phyloP scores from a whole-genome alignment of 1,140 invertebrate genomes.

The Caenorhabditis inopinata region DNA sequence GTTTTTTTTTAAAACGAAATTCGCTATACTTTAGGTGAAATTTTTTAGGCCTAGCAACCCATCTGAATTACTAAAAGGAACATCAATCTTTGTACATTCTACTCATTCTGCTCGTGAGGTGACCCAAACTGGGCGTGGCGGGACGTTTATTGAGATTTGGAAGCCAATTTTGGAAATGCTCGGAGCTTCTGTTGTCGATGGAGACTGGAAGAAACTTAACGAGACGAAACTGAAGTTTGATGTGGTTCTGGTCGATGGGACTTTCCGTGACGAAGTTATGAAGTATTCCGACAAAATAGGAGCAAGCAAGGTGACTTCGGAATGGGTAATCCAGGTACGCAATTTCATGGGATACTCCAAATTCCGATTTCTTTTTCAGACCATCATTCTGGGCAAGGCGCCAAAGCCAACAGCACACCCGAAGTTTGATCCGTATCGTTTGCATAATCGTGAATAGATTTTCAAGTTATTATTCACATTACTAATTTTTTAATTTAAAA shows the following conservation, averaged over 20 bases:
- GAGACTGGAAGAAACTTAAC: background rate
- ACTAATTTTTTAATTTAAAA: too few species aligned
- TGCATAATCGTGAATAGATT: background rate
- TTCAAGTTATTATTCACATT: background rate
- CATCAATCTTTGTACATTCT: constrained; percentile 13
- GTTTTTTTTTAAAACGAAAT: constrained; percentile 8
- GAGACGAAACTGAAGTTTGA: constrained; percentile 43
- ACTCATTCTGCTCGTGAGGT: constrained; percentile 1
- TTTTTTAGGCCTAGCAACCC: constrained; percentile 44
- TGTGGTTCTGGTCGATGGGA: constrained; percentile 53
- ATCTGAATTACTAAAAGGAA: constrained; percentile 31
- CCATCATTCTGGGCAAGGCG: constrained; percentile 51
- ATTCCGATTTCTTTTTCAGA: constrained; percentile 37
- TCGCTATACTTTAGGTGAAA: background rate
- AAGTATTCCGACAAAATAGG: constrained; percentile 16
- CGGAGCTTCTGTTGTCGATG: constrained; percentile 52
- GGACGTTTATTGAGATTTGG: constrained; percentile 58
- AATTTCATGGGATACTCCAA: too few species aligned
- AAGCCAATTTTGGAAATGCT: constrained; percentile 51
- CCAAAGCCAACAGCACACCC: constrained; percentile 27
- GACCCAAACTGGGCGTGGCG: constrained; percentile 38
- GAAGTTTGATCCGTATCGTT: background rate
- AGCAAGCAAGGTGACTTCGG: constrained; percentile 54
- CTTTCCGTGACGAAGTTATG: constrained; percentile 46
- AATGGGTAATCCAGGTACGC: constrained; percentile 60